Base-by-base conservation (phyloP, 1,140 invertebrate genomes). In the Bombyx mandarina region DNA sequence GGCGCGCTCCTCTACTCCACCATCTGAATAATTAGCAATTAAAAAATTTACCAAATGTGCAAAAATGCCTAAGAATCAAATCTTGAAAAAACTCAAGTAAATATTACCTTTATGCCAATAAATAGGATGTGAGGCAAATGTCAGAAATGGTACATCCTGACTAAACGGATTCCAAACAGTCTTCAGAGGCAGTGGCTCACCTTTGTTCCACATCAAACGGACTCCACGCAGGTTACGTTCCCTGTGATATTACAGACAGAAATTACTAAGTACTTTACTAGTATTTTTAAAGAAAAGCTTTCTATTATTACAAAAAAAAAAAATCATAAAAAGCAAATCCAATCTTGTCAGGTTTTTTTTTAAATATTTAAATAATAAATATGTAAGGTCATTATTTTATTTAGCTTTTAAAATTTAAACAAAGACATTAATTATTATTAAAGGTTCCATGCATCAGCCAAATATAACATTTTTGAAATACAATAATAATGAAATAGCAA, bases 111-210 rank as follows among this genome's bases (percentile, higher is more conserved):
- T 93, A 76, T 94, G 92, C 90, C 93, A 95, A 67, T 91, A 91
- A 47, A 96, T 88, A 7, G 95, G 95, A 88, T 96, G 95, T 61
- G 93, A 95, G 1, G 93, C 90, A 62, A 94, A 93, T 1, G 94
- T 96, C 6, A 92, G 84, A 81, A 92, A 95, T 0, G 95, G 95
- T 63, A 96, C 93, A 53, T 93, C 90, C 59, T 91, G 91, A 61
- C 91, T 91, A 86, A 95, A 96, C 2, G 95, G 95, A 81, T 97
- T 97, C 95, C 95, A 97, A 61, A 92, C 92, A 63, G 93, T 93
- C 56, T 91, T 88, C 66, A 95, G 88, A 2, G 91, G 84, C 22
- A 94, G 69, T 1, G 92, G 90, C 68, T 92, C 86, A 0, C 92
- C 92, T 68, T 91, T 90, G 69, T 93, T 94, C 93, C 94, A 96